Percentiles rank a stretch among this genome's conserved stretches.
Evolutionary conservation across 2,797 vertebrate genomes (phyloP).

Genomic region (Semotilus atromaculatus): DNA sequence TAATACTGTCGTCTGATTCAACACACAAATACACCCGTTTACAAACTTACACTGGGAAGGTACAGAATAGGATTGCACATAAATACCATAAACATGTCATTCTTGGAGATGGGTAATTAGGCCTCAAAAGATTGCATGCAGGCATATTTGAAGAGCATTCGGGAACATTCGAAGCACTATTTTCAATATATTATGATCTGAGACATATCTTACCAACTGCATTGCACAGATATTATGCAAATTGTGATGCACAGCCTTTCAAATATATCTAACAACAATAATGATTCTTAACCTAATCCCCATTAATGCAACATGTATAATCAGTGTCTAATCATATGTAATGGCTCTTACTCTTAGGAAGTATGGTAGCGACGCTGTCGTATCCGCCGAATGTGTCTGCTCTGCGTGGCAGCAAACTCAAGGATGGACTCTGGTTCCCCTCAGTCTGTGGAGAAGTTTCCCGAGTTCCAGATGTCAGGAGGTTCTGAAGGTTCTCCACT

Average conservation of each 20-base stretch:
- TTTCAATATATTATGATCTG: not conserved
- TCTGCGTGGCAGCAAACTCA: conserved; percentile 77
- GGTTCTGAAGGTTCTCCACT: conserved; percentile 92
- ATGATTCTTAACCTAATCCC: not conserved
- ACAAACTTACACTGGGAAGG: not conserved
- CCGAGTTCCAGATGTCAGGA: conserved; percentile 80
- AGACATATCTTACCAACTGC: not conserved
- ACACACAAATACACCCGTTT: conserved; percentile 34
- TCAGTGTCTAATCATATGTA: not conserved
- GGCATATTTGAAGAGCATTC: not conserved
- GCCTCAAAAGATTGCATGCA: not conserved
- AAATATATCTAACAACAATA: not conserved
- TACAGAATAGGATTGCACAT: not conserved
- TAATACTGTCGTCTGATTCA: conserved; percentile 80
- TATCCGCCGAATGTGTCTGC: conserved; percentile 92
- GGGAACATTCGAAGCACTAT: not conserved
- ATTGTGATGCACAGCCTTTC: not conserved
- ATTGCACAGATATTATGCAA: no score
- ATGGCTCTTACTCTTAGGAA: conserved; percentile 82
- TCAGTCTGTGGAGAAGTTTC: conserved; percentile 66
- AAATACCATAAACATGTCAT: not conserved
- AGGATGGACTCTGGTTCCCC: conserved; percentile 64
- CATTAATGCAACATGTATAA: no score
- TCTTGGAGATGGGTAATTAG: not conserved
- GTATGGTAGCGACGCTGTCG: conserved; percentile 76